phyloP scores from a whole-genome alignment of 2,888 invertebrate genomes.

The Oscheius onirici region DNA sequence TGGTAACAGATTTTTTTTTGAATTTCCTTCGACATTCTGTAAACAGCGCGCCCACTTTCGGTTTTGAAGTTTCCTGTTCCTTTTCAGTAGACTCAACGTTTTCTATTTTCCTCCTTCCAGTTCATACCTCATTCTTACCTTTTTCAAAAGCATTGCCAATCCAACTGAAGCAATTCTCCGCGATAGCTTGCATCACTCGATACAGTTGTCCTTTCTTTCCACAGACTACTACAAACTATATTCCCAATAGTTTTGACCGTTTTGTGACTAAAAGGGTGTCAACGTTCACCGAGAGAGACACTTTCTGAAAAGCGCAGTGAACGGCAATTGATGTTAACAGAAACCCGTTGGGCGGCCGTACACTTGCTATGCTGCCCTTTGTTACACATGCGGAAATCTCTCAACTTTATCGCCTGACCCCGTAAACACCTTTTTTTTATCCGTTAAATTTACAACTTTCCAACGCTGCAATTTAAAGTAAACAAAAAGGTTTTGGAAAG shows the following conservation, averaged over 20 bases:
- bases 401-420: constrained; percentile 1
- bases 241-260: not conserved
- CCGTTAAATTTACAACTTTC: not conserved
- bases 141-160: too few relatives aligned
- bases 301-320: not conserved
- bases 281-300: not conserved
- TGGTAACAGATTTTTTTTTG: too few relatives aligned
- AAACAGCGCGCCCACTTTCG: too few relatives aligned
- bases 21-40: too few relatives aligned
- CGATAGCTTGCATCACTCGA: too few relatives aligned
- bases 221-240: not conserved
- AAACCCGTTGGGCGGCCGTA: constrained; percentile 25
- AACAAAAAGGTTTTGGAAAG: not conserved
- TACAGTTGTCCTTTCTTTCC: not conserved
- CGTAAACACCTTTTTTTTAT: not conserved
- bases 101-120: too few relatives aligned
- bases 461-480: not conserved
- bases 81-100: too few relatives aligned
- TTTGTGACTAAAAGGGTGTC: not conserved
- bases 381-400: constrained; percentile 23
- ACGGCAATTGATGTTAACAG: constrained; percentile 24
- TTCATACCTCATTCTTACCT: too few relatives aligned
- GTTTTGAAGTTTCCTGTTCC: too few relatives aligned
- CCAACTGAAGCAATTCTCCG: too few relatives aligned
- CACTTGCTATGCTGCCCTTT: constrained; percentile 19